Evolutionary conservation across 2,113 vertebrate species (phyloP).

Genomic region (Caranx melampygus): DNA sequence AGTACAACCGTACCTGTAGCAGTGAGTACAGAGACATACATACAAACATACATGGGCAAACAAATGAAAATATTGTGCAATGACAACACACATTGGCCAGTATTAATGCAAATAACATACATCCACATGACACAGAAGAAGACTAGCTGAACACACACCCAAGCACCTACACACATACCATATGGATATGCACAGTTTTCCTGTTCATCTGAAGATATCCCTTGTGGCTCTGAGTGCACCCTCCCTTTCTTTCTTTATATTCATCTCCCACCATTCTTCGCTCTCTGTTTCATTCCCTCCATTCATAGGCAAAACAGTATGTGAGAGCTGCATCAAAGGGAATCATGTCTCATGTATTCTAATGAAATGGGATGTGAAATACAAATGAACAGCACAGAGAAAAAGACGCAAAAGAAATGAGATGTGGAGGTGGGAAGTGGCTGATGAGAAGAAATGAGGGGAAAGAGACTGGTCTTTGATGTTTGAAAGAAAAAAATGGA

Average conservation of each 20-base stretch:
- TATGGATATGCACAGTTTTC: conserved; percentile 33
- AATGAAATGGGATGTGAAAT: conserved; percentile 70
- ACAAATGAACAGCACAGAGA: conserved; percentile 64
- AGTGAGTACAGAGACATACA: conserved; percentile 85
- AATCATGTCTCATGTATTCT: conserved; percentile 68
- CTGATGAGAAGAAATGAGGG: conserved; percentile 45
- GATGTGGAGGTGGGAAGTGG: conserved; percentile 50
- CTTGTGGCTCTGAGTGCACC: conserved; percentile 24
- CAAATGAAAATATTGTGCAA: background rate
- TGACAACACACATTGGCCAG: conserved; percentile 10
- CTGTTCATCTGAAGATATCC: conserved; percentile 43
- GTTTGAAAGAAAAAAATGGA: conserved; percentile 23
- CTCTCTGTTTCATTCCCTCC: conserved; percentile 47
- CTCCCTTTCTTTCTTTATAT: conserved; percentile 47
- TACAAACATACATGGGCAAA: background rate
- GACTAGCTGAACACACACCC: conserved; percentile 14
- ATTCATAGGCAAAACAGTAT: conserved; percentile 70
- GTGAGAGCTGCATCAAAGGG: conserved; percentile 71
- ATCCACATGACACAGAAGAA: conserved; percentile 22
- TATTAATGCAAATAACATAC: conserved; percentile 41
- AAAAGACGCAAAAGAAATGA: conserved; percentile 48
- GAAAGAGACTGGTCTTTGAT: conserved; percentile 54
- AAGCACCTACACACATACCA: conserved; percentile 28
- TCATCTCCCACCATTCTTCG: conserved; percentile 10
- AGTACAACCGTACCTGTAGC: conserved; percentile 95